phyloP scores from a whole-genome alignment of 1,140 invertebrate genomes.

The Drosophila pseudoananassae region DNA sequence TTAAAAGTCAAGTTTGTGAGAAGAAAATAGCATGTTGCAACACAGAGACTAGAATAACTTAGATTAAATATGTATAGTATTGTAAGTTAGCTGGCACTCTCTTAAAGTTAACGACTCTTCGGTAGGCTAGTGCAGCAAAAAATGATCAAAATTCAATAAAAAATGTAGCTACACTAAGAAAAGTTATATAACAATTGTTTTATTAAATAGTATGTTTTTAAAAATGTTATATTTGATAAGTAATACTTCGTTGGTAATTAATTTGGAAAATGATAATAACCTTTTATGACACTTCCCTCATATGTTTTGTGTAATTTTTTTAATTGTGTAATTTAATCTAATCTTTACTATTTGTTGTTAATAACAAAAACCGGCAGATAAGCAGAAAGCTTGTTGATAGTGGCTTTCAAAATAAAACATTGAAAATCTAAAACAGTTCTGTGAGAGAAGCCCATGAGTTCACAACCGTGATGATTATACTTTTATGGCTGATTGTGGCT shows the following conservation, averaged over 20 bases:
- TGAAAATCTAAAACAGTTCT: neutral
- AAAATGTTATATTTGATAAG: neutral
- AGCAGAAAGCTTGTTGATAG: neutral
- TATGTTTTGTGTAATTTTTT: neutral
- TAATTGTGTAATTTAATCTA: neutral
- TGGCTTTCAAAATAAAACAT: neutral
- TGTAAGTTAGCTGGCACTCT: neutral
- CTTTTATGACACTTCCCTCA: neutral
- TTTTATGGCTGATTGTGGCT: slow-evolving; percentile 11
- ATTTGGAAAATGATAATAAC: neutral
- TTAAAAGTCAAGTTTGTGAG: slow-evolving; percentile 55
- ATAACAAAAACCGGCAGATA: slow-evolving; percentile 14
- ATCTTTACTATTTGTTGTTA: neutral
- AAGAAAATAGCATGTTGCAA: slow-evolving; percentile 8
- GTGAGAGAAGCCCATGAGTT: neutral
- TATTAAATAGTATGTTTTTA: too few species aligned
- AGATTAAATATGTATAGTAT: neutral
- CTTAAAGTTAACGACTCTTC: neutral
- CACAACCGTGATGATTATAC: neutral
- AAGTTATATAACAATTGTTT: neutral
- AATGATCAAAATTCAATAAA: neutral
- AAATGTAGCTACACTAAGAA: neutral
- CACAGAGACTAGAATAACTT: neutral
- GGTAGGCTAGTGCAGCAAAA: neutral
- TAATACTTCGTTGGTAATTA: neutral